Conservation (phyloP, 1,140 invertebrate genomes). For the Ridgeia piscesae region DNA sequence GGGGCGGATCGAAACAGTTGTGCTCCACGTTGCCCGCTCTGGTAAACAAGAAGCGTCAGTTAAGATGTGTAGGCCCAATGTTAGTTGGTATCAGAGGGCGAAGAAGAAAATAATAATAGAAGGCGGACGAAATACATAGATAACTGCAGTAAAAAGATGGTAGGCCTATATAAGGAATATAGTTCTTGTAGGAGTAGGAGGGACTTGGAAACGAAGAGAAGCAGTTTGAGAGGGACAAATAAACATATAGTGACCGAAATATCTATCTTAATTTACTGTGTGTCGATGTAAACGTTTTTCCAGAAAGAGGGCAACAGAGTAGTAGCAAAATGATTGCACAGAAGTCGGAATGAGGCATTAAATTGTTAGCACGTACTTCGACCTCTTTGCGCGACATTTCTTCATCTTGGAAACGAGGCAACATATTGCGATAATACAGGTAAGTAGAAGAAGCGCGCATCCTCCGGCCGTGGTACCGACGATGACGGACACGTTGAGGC, state of each 20-base stretch:
- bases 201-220: not conserved
- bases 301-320: no score
- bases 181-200: not conserved
- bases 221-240: not conserved
- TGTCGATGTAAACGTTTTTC: no score
- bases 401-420: slow-evolving; percentile 2
- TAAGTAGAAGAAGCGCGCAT: not conserved
- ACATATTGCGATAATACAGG: slow-evolving; percentile 7
- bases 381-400: not conserved
- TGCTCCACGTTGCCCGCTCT: not conserved
- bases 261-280: no score
- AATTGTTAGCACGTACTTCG: not conserved
- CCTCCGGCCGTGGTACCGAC: slow-evolving; percentile 1
- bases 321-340: not conserved
- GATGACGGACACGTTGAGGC: not conserved
- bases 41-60: not conserved
- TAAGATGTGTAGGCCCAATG: not conserved
- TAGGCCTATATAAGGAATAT: no score
- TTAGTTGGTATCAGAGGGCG: no score
- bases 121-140: no score
- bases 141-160: no score
- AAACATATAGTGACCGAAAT: not conserved
- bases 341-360: not conserved
- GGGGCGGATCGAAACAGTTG: not conserved
- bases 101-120: no score